Conservation (phyloP, 2,888 invertebrate genomes). For the Xiphydria camelus region DNA sequence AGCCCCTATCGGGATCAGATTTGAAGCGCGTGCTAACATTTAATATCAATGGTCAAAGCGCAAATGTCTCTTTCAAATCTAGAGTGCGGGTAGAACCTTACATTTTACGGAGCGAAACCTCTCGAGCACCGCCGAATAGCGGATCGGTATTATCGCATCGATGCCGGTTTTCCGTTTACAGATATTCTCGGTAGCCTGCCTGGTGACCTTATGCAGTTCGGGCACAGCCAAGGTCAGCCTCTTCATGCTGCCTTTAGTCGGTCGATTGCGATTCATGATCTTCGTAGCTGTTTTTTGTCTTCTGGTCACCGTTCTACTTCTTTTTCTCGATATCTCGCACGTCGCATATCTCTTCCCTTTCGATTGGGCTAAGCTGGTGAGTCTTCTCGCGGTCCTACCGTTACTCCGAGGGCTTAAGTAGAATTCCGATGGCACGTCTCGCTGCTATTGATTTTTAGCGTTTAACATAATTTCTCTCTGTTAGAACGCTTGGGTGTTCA, state of each 20-base stretch:
- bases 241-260: conserved; percentile 76
- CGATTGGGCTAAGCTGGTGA: conserved; percentile 78
- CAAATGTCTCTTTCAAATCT: too few species aligned
- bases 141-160: not conserved
- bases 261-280: conserved; percentile 76
- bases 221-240: conserved; percentile 77
- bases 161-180: conserved; percentile 45
- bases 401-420: too few species aligned
- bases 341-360: conserved; percentile 78
- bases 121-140: too few species aligned
- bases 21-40: too few species aligned
- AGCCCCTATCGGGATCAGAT: too few species aligned
- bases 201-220: conserved; percentile 75
- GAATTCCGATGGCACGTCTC: too few species aligned
- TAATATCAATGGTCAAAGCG: too few species aligned
- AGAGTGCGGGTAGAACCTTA: too few species aligned
- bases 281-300: conserved; percentile 77
- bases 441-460: too few species aligned
- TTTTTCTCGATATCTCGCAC: conserved; percentile 80
- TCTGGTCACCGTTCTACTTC: conserved; percentile 72
- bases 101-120: too few species aligned
- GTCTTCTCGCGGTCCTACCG: too few species aligned
- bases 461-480: conserved; percentile 23
- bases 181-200: conserved; percentile 74
- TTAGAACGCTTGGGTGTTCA: conserved; percentile 74